Evolutionary conservation across 2,113 vertebrate genomes (phyloP).

Genomic region (Tympanuchus pallidicinctus): DNA sequence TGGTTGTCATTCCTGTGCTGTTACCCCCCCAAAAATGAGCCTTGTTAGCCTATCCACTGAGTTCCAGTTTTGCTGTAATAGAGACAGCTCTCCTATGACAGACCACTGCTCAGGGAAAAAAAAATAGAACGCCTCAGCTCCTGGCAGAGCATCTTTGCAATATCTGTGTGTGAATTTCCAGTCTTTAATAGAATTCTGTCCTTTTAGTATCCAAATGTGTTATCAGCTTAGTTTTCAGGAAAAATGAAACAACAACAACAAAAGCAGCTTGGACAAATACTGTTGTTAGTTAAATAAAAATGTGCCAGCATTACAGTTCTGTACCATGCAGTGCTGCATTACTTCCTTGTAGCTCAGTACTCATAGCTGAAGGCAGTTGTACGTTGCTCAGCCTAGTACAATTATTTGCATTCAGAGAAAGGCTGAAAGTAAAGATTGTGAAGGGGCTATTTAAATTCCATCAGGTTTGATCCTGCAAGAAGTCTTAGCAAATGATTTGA

Average conservation of each 20-base stretch:
- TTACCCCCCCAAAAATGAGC: not conserved
- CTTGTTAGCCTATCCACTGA: not conserved
- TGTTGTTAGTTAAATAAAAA: not conserved
- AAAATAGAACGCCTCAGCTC: not conserved
- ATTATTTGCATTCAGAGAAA: not conserved
- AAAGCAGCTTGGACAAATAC: not conserved
- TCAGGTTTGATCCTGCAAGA: not conserved
- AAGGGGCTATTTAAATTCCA: not conserved
- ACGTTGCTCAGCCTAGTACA: not conserved
- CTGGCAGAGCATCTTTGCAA: not conserved
- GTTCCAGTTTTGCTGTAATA: not conserved
- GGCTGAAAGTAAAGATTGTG: not conserved
- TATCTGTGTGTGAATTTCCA: not conserved
- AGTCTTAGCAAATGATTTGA: not conserved
- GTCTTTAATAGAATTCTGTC: not conserved
- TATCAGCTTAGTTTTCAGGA: not conserved
- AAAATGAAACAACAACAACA: not conserved
- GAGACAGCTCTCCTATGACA: not conserved
- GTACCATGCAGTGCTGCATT: not conserved
- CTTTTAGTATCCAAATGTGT: not conserved
- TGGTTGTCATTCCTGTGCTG: too few relatives aligned
- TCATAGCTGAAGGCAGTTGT: not conserved
- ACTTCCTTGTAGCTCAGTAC: not conserved
- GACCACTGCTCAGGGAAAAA: not conserved
- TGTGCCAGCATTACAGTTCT: accelerated